Conservation (phyloP, 92 coral and sea anemone genomes). For the Epizoanthus rinbou region DNA sequence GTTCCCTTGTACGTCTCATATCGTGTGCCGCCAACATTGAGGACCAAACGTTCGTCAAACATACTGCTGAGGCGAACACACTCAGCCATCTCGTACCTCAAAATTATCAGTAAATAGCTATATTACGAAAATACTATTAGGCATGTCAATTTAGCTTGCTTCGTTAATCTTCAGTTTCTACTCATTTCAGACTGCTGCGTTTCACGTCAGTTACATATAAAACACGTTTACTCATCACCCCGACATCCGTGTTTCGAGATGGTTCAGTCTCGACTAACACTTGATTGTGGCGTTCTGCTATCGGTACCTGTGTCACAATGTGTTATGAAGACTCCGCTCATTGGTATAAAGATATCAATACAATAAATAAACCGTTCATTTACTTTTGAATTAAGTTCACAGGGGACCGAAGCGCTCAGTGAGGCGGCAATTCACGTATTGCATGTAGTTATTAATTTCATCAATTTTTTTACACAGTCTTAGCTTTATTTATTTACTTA, state of each 20-base stretch:
- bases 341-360: conserved; percentile 9
- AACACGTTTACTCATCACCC: not conserved
- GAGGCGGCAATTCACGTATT: conserved; percentile 15
- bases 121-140: not conserved
- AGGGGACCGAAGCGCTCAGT: not conserved
- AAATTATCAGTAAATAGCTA: not conserved
- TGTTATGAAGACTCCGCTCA: conserved; percentile 5
- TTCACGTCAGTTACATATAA: not conserved
- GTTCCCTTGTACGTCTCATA: conserved; percentile 78
- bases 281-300: not conserved
- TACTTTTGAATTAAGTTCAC: not conserved
- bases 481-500: too few relatives aligned
- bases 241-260: conserved; percentile 31
- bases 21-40: conserved; percentile 77
- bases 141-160: not conserved
- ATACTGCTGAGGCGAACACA: not conserved
- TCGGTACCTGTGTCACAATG: not conserved
- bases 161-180: not conserved
- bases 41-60: conserved; percentile 56
- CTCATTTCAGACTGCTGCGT: not conserved
- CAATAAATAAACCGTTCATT: not conserved
- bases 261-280: not conserved
- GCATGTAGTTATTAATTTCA: not conserved
- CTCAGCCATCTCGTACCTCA: conserved; percentile 8
- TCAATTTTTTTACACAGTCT: too few relatives aligned